Base-by-base conservation (phyloP, 1,140 invertebrate species). In the Chrysoperla carnea region DNA sequence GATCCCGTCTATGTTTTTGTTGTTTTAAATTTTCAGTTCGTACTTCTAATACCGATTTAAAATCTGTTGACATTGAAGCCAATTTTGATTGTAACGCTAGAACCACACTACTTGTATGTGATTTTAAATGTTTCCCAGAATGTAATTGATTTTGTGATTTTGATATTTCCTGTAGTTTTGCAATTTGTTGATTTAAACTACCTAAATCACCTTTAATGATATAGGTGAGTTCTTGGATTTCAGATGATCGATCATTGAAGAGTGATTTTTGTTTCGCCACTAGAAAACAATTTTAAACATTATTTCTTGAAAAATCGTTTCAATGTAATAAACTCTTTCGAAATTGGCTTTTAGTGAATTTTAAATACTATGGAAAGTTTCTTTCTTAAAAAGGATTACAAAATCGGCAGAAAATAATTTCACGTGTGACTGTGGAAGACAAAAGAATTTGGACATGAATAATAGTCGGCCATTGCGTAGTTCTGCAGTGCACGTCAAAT, bases 171-270 rank as follows among this genome's bases (percentile, higher is more conserved):
- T 86, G 84, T 42, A 90, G 62, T 51, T 75, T 73, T 8, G 88
- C 89, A 56, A 99, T 97, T 68, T 99, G 90, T 58, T 92, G 81
- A 67, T 99, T 98, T 41, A 99, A 70, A 53, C 82, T 86, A 60
- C 78, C 84, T 41, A 99, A 73, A 64, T 99, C 95, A 52, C 89
- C 84, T 68, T 97, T 98, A 27, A 99, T 95, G 37, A 97, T 95
- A 54, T 91, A 92, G 1, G 93, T 97, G 33, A 99, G 62, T 60
- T 98, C 91, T 63, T 99, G 90, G 41, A 99, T 95, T 70, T 99
- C 94, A 45, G 81, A 70, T 37, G 90, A 84, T 60, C 84, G 71
- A 57, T 98, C 94, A 66, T 99, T 91, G 69, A 99, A 99, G 37
- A 99, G 68, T 0, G 91, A 94, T 62, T 93, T 95, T 54, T 84